Conservation (phyloP, 2,888 invertebrate genomes). For the Pheosia tremula region DNA sequence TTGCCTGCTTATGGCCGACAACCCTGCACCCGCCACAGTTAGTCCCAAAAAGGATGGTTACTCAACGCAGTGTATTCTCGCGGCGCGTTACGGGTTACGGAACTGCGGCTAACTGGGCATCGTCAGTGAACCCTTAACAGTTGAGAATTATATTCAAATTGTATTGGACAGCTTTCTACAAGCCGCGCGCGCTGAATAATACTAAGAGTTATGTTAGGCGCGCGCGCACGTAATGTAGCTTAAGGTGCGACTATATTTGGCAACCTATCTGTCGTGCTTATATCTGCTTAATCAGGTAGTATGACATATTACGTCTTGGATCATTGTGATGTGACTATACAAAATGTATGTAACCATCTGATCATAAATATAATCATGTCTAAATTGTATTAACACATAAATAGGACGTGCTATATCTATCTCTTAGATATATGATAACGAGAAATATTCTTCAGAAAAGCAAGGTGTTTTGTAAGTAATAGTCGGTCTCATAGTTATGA, state of each 20-base stretch:
- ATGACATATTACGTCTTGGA: too few species aligned
- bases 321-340: too few species aligned
- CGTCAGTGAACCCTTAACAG: slow-evolving; percentile 20
- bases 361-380: too few species aligned
- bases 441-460: too few species aligned
- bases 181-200: slow-evolving; percentile 55
- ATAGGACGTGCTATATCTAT: too few species aligned
- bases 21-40: slow-evolving; percentile 38
- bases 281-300: too few species aligned
- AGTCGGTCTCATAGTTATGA: too few species aligned
- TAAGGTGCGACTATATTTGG: not conserved
- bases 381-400: too few species aligned
- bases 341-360: too few species aligned
- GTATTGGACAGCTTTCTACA: slow-evolving; percentile 49
- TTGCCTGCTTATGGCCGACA: not conserved
- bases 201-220: slow-evolving; percentile 3
- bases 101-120: slow-evolving; percentile 7
- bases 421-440: too few species aligned
- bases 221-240: not conserved
- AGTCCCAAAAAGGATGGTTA: slow-evolving; percentile 42
- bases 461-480: too few species aligned
- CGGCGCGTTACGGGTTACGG: slow-evolving; percentile 14
- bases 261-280: too few species aligned
- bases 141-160: slow-evolving; percentile 30
- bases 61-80: slow-evolving; percentile 17